Conservation (phyloP, 2,113 vertebrate species). For the Phylloscopus whistleri region DNA sequence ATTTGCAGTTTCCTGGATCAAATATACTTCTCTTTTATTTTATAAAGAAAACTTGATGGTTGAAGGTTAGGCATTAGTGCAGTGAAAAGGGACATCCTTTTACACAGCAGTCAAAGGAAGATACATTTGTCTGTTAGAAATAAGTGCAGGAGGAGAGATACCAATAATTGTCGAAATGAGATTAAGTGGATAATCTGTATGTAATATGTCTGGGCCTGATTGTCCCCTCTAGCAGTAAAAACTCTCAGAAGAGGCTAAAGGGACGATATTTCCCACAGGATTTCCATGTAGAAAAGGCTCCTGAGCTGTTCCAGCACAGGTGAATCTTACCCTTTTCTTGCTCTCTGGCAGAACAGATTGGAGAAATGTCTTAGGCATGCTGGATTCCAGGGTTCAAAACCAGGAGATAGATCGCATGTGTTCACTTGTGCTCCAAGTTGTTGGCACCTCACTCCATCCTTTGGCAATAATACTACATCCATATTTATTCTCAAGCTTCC, state of each 20-base stretch:
- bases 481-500: neutral
- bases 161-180: slow-evolving; percentile 8
- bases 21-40: slow-evolving; percentile 1
- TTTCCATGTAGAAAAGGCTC: neutral
- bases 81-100: neutral
- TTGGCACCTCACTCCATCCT: neutral
- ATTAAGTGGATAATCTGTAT: slow-evolving; percentile 41
- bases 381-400: neutral
- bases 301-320: neutral
- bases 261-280: neutral
- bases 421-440: neutral
- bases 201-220: neutral
- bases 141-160: neutral
- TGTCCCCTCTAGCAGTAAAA: neutral
- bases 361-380: neutral
- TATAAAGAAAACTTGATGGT: neutral
- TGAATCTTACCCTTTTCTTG: neutral
- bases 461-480: neutral
- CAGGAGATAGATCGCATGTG: neutral
- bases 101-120: neutral
- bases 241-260: neutral
- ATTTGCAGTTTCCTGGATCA: neutral
- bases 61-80: neutral
- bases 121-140: neutral
- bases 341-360: neutral